phyloP scores from a whole-genome alignment of 2,888 invertebrate species.

The Apotomis capreana region DNA sequence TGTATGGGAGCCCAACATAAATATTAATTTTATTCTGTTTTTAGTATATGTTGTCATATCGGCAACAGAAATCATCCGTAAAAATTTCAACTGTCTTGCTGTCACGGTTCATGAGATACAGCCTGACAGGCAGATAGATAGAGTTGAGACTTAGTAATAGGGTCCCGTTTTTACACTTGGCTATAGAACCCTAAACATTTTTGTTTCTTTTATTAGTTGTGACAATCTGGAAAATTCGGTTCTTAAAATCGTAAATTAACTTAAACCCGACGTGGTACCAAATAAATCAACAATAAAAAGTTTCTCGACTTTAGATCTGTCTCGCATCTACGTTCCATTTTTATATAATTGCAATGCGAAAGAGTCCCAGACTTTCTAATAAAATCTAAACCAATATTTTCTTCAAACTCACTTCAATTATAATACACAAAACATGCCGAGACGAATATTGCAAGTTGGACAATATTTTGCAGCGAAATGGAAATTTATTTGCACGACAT shows the following conservation, averaged over 20 bases:
- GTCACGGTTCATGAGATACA: no score
- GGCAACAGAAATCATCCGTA: no score
- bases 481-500: constrained; percentile 22
- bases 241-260: background rate
- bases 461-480: constrained; percentile 21
- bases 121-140: no score
- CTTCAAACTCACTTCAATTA: constrained; percentile 9
- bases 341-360: background rate
- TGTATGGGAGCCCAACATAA: no score
- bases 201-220: background rate
- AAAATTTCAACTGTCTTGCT: no score
- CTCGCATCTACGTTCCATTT: background rate
- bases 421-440: background rate
- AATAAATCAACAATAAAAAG: background rate
- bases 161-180: no score
- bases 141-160: no score
- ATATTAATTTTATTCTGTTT: no score
- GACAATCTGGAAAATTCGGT: no score
- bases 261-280: background rate
- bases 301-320: background rate
- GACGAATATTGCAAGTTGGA: constrained; percentile 11
- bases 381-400: constrained; percentile 15
- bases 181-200: background rate
- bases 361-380: background rate
- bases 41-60: no score